Evolutionary conservation across 37 sponge, comb jelly and placozoan genomes (phyloP).

Genomic region (Cliona cf. orientalis): DNA sequence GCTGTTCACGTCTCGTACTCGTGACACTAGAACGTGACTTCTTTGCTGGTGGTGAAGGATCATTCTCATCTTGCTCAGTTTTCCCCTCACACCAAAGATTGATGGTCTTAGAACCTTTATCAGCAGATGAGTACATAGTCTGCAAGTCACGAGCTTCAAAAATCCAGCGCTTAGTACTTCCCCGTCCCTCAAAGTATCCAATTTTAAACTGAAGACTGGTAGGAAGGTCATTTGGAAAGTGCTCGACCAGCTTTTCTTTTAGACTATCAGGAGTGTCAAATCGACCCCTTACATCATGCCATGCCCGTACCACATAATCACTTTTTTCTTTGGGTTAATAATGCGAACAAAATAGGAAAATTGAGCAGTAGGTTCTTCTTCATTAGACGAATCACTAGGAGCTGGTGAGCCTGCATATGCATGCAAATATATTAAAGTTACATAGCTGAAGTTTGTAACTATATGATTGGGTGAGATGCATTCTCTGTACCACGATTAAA

Average conservation of each 20-base stretch:
- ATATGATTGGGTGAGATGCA: too few relatives aligned
- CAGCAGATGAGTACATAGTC: background rate
- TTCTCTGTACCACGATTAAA: too few relatives aligned
- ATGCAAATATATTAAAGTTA: too few relatives aligned
- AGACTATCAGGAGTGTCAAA: background rate
- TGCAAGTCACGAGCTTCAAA: background rate
- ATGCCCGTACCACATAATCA: background rate
- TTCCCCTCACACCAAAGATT: slow-evolving; percentile 25
- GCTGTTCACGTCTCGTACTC: background rate
- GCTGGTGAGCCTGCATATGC: too few relatives aligned
- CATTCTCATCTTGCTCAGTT: background rate
- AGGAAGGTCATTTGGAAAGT: background rate
- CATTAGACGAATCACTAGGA: too few relatives aligned
- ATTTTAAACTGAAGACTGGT: background rate
- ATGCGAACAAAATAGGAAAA: background rate
- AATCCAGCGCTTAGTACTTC: slow-evolving; percentile 15
- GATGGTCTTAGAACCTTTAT: background rate
- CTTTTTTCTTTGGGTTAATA: slow-evolving; percentile 6
- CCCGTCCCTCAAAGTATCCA: slow-evolving; percentile 11
- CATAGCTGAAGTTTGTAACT: too few relatives aligned
- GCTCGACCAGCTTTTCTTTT: background rate
- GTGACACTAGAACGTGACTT: too few relatives aligned
- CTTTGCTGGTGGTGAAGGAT: slow-evolving; percentile 1
- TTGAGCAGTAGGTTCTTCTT: background rate
- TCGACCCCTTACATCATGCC: background rate